Percentiles rank a stretch among this genome's conserved stretches.
phyloP scores from a whole-genome alignment of 2,888 invertebrate species.

The Melinaea menophilus region DNA sequence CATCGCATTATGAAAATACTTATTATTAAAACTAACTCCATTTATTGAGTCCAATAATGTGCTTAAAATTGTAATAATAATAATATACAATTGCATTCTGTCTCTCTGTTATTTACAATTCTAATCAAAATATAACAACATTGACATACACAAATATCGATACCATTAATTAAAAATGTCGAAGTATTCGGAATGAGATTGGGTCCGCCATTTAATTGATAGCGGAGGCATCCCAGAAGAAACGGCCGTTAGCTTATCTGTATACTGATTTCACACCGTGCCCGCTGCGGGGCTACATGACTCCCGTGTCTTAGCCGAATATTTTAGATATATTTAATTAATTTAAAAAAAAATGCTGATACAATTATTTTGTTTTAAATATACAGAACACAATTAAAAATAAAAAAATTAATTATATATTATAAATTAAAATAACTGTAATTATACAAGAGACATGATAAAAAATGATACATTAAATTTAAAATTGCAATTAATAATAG shows the following conservation, averaged over 20 bases:
- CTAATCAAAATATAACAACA: constrained; percentile 18
- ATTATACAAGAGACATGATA: no score
- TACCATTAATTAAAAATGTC: constrained; percentile 45
- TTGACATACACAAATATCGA: constrained; percentile 27
- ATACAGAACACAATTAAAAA: no score
- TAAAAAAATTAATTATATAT: no score
- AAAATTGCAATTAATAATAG: not conserved
- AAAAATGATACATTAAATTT: no score
- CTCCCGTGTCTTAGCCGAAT: not conserved
- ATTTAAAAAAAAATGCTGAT: not conserved
- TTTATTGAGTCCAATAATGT: no score
- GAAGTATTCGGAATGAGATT: constrained; percentile 52
- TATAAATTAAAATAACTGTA: no score
- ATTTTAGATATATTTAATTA: constrained; percentile 7
- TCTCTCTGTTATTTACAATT: not conserved
- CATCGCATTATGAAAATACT: no score
- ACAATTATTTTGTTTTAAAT: no score
- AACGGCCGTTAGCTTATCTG: constrained; percentile 73
- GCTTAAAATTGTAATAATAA: no score
- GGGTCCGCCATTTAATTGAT: constrained; percentile 70
- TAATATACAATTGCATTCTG: no score
- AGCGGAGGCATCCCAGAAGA: constrained; percentile 56
- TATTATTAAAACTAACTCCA: no score
- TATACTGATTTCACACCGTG: constrained; percentile 65
- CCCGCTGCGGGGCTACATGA: constrained; percentile 44